Base-by-base conservation (phyloP, 2,113 vertebrate species). In the Catharus fuscescens region DNA sequence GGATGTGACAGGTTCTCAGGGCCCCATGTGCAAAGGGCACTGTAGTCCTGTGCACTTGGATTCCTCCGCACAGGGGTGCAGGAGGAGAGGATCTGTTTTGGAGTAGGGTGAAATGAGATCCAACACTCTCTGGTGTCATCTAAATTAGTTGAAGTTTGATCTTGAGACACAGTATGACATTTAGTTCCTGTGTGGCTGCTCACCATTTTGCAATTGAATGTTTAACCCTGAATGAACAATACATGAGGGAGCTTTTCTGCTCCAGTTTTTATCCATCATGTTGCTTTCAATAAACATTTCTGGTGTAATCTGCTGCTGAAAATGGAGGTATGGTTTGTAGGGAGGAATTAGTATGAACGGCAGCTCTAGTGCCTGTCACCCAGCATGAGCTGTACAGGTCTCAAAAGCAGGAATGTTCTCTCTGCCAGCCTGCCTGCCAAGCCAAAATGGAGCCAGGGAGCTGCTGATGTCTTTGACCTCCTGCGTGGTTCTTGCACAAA, bases 161-260 rank as follows among this genome's bases (percentile, higher is more conserved):
- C 57, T 67, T 69, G 62, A 84, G 48, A 64, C 3, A 14, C 1
- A 34, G 38, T 10, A 34, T 14, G 44, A 56, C 18, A 21, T 85
- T 71, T 60, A 47, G 7, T 42, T 92, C 62, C 79, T 67, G 10
- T 79, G 57, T 47, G 59, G 52, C 24, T 88, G 48, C 74, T 92
- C 3, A 8, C 67, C 76, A 34, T 31, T 67, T 90, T 90, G 74
- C 44, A 60, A 19, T 10, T 60, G 77, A 83, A 80, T 79, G 29
- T 90, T 93, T 88, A 74, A 85, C 74, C 79, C 62, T 52, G 44
- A 52, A 64, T 62, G 78, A 94, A 84, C 3, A 18, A 44, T 47
- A 29, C 32, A 36, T 26, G 16, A 76, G 66, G 79, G 79, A 90
- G 32, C 36, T 88, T 84, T 92, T 92, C 65, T 71, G n/a, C 79